phyloP scores from a whole-genome alignment of 2,888 invertebrate genomes.

The Rhorus exstirpatorius region DNA sequence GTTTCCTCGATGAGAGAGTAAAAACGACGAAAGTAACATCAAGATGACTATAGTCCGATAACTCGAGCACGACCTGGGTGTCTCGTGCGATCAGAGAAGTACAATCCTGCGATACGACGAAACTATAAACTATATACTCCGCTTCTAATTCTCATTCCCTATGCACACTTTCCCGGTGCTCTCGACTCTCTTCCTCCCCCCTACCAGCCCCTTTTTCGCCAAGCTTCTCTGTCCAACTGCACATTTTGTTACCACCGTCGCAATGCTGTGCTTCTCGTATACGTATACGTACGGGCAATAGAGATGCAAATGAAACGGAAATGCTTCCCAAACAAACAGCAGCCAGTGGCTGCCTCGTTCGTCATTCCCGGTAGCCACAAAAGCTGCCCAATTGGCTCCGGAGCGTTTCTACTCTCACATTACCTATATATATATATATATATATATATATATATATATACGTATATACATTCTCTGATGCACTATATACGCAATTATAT shows the following conservation, averaged over 20 bases:
- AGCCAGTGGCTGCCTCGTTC: slow-evolving; percentile 62
- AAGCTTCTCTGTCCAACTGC: slow-evolving; percentile 32
- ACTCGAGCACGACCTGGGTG: slow-evolving; percentile 24
- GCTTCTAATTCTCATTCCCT: slow-evolving; percentile 36
- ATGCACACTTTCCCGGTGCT: slow-evolving; percentile 7
- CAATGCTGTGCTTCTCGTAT: slow-evolving; percentile 8
- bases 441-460: not conserved
- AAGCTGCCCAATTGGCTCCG: slow-evolving; percentile 66
- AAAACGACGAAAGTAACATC: slow-evolving; percentile 3
- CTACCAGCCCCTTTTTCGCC: slow-evolving; percentile 17
- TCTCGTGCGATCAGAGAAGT: slow-evolving; percentile 39
- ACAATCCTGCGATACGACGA: slow-evolving; percentile 29
- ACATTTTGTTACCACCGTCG: slow-evolving; percentile 45
- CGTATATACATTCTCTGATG: slow-evolving; percentile 1
- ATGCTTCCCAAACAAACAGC: slow-evolving; percentile 74
- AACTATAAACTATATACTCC: slow-evolving; percentile 43
- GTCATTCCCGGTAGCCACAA: slow-evolving; percentile 62
- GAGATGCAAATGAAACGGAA: slow-evolving; percentile 77
- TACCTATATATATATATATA: not conserved
- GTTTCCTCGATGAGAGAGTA: not conserved
- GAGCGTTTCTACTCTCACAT: slow-evolving; percentile 39
- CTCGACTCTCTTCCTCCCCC: slow-evolving; percentile 18
- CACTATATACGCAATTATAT: slow-evolving; percentile 13
- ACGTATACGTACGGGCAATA: slow-evolving; percentile 67
- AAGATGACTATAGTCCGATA: slow-evolving; percentile 3